These are phyloP conservation scores for Drosophila prostipennis DNA, from an alignment of 2,888 invertebrate species.

Conservation along the genomic window DNA sequence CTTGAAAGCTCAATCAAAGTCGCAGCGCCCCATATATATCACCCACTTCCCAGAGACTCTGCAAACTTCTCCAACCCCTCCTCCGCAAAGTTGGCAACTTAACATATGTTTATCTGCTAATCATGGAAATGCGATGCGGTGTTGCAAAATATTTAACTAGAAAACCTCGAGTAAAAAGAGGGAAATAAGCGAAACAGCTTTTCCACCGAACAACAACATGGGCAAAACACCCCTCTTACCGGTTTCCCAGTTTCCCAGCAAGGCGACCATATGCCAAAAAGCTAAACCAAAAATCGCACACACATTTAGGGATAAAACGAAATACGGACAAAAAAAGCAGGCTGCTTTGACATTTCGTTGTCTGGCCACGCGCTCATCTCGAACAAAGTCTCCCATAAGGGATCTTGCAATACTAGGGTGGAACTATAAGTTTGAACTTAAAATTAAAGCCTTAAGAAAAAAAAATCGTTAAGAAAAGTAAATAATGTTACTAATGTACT, in stretches of 20 bases:
- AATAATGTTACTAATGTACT: too few relatives aligned
- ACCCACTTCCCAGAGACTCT: background rate
- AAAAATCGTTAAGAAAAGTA: too few relatives aligned
- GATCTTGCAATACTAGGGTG: constrained; percentile 13
- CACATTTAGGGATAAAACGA: constrained; percentile 15
- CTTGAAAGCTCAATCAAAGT: constrained; percentile 36
- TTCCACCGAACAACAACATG: constrained; percentile 26
- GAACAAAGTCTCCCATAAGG: constrained; percentile 19
- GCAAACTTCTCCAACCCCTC: constrained; percentile 2
- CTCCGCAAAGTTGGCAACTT: constrained; percentile 13
- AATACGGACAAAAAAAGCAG: constrained; percentile 27
- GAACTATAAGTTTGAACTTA: background rate
- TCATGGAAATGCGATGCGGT: constrained; percentile 47
- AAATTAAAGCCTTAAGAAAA: too few relatives aligned
- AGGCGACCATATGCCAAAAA: constrained; percentile 49
- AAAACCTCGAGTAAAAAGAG: constrained; percentile 22
- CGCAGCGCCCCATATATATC: constrained; percentile 8
- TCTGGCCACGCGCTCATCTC: constrained; percentile 50
- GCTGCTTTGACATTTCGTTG: constrained; percentile 59
- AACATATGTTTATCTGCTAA: constrained; percentile 52
- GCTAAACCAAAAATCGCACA: constrained; percentile 43
- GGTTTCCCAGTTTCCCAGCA: constrained; percentile 6
- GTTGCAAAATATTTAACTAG: constrained; percentile 43
- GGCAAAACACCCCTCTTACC: background rate
- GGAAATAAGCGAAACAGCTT: constrained; percentile 41